Conservation (phyloP, 2,113 vertebrate genomes). For the Microcebus tavaratra region DNA sequence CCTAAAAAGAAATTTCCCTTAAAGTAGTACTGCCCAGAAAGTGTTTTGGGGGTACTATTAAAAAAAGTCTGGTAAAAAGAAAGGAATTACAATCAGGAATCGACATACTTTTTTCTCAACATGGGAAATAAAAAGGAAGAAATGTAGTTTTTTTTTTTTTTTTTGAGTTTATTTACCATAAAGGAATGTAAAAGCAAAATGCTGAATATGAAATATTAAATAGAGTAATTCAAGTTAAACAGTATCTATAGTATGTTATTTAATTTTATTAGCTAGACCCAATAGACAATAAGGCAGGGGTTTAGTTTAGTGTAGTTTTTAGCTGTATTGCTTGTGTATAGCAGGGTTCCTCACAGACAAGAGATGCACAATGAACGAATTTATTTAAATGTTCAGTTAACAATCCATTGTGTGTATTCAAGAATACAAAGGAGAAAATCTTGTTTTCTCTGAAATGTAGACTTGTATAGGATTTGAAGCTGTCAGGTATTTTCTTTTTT, state of each 20-base stretch:
- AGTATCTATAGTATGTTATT: not conserved
- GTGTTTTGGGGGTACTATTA: not conserved
- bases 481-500: not conserved
- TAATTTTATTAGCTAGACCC: not conserved
- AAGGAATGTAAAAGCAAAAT: not conserved
- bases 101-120: not conserved
- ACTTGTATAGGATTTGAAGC: not conserved
- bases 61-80: not conserved
- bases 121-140: not conserved
- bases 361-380: not conserved
- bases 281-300: not conserved
- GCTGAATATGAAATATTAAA: not conserved
- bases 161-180: not conserved
- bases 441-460: not conserved
- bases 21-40: not conserved
- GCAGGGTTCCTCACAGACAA: not conserved
- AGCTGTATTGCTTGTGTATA: not conserved
- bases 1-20: not conserved
- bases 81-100: not conserved
- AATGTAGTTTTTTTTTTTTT: not conserved
- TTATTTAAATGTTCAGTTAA: not conserved
- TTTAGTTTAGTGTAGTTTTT: not conserved
- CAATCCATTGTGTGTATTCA: not conserved
- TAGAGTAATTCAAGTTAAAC: not conserved
- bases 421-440: not conserved